A percentile compares a stretch with the other conserved stretches of the same genome.
These are phyloP conservation scores for Cyprinodon variegatus DNA, from an alignment of 2,113 vertebrate genomes.

Conservation along the genomic window DNA sequence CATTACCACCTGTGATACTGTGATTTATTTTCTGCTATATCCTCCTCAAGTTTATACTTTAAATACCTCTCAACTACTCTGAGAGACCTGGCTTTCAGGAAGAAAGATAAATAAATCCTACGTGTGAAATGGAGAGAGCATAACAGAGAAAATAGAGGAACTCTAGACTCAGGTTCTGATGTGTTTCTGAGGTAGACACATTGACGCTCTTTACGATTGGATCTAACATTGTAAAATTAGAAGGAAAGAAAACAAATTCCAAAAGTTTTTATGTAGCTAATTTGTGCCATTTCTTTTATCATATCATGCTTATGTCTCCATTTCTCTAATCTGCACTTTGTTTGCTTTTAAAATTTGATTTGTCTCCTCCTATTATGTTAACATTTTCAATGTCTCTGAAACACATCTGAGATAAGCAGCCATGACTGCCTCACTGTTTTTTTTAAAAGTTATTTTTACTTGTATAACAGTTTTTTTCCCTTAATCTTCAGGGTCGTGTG, in stretches of 20 bases:
- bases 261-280: neutral
- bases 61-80: slow-evolving; percentile 10
- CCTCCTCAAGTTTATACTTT: neutral
- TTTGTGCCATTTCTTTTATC: neutral
- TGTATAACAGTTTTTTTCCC: neutral
- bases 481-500: neutral
- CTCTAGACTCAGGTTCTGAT: slow-evolving; percentile 2
- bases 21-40: neutral
- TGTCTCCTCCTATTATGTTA: neutral
- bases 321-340: neutral
- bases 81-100: neutral
- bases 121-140: slow-evolving; percentile 3
- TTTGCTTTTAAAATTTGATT: neutral
- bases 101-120: slow-evolving; percentile 21
- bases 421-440: neutral
- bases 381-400: neutral
- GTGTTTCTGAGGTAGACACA: neutral
- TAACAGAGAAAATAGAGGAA: slow-evolving; percentile 1
- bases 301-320: neutral
- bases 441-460: neutral
- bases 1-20: neutral
- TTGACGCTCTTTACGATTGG: neutral
- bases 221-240: neutral
- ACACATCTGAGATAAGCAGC: neutral
- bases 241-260: neutral